Base-by-base conservation (phyloP, 2,113 vertebrate genomes). In the Nannospalax galili region DNA sequence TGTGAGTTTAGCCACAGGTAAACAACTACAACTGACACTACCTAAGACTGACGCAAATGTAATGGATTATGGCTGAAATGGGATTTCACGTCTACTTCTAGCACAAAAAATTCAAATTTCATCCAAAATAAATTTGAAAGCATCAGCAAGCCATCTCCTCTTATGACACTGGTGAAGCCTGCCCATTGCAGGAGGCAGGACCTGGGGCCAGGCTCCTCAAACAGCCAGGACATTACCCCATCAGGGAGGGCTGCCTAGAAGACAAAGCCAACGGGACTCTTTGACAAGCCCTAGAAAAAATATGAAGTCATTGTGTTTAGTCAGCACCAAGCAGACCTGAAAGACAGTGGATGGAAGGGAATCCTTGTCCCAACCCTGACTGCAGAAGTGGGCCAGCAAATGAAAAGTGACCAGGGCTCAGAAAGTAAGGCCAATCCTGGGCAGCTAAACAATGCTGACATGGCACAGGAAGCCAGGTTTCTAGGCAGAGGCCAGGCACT, bases 381-480 rank as follows among this genome's bases (percentile, higher is more conserved):
- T 67, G 73, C 88, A 87, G 62, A 96, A 96, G 93, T 67, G 92
- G 91, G 74, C 17, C 93, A 88, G 95, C 94, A 86, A 78, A 77
- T 17, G 77, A 88, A 73, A 97, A 92, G 60, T 77, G 81, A 94
- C 94, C 16, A 0, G 56, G 58, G 17, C 0, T 45, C 77, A 52
- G n/a, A 30, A 58, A 1, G 4, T 0, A 52, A 95, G 11, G 32
- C 86, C 40, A 56, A 65, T 94, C 19, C 22, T 1, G 17, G 0
- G 22, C 73, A n/a, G 93, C 58, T 82, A 92, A 98, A 78, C 84
- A n/a, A 42, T 26, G 28, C 77, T 82, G 93, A 97, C 95, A 93
- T 30, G 8, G 81, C 82, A 90, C 94, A 97, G 52, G 19, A 20
- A 90, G 81, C 86, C 95, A 42, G 91, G 88, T 11, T 52, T 69